A percentile compares a stretch with the other conserved stretches of the same genome.
Conservation (phyloP, 2,888 invertebrate species). For the Ashinkailepas kermadecensis region DNA sequence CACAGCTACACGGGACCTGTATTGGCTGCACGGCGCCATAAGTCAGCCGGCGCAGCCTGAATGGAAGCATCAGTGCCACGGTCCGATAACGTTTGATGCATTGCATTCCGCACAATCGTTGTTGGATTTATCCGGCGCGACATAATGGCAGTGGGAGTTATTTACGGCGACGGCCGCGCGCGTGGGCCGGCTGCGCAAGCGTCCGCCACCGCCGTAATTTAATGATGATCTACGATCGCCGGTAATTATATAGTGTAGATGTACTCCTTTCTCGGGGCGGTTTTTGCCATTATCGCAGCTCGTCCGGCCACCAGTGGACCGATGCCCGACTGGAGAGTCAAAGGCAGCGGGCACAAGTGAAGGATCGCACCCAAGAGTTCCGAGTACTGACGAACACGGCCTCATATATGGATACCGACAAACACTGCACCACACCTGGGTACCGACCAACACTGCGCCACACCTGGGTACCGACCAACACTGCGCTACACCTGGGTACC, state of each 20-base stretch:
- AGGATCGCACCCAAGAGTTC: no score
- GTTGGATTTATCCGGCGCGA: neutral
- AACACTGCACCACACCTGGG: no score
- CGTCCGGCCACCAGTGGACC: neutral
- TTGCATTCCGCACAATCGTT: conserved; percentile 16
- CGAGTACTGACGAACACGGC: no score
- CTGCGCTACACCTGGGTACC: no score
- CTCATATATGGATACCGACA: neutral
- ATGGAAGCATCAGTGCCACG: conserved; percentile 13
- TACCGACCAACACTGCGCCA: no score
- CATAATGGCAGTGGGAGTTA: neutral
- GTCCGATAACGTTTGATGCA: conserved; percentile 14
- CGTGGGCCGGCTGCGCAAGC: neutral
- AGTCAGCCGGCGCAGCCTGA: neutral
- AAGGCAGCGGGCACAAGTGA: no score
- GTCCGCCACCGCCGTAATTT: neutral
- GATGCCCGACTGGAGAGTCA: no score
- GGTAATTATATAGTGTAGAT: conserved; percentile 7
- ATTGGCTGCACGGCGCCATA: neutral
- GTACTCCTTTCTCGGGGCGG: neutral
- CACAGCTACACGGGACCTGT: no score
- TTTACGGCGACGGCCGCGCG: neutral
- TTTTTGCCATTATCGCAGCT: neutral
- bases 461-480: no score
- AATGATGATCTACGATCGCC: conserved; percentile 4